These are phyloP conservation scores for Varecia variegata DNA, from an alignment of 2,797 vertebrate genomes.

Conservation along the genomic window DNA sequence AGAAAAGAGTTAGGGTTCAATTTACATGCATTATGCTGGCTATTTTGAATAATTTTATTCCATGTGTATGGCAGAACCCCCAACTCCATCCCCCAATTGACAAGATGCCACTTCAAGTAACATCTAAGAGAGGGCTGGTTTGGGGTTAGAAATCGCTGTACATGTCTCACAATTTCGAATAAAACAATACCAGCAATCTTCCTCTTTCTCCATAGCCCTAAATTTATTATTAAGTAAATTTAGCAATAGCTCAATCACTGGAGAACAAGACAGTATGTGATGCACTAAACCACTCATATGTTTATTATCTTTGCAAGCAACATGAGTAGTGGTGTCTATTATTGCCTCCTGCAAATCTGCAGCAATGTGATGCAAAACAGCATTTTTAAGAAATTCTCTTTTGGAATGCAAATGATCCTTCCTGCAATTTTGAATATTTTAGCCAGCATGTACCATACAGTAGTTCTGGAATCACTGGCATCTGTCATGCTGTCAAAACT, in stretches of 20 bases:
- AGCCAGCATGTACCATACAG: slow-evolving; percentile 71
- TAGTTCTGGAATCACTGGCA: slow-evolving; percentile 79
- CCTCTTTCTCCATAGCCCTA: slow-evolving; percentile 65
- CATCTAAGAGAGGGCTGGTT: slow-evolving; percentile 56
- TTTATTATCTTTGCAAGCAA: slow-evolving; percentile 77
- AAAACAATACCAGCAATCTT: slow-evolving; percentile 60
- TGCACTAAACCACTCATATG: slow-evolving; percentile 64
- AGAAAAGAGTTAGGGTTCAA: slow-evolving; percentile 69
- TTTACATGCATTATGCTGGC: slow-evolving; percentile 68
- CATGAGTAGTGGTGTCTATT: slow-evolving; percentile 59
- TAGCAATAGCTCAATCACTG: slow-evolving; percentile 72
- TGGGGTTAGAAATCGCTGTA: slow-evolving; percentile 48
- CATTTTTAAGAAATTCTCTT: slow-evolving; percentile 74
- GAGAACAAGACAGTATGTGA: slow-evolving; percentile 49
- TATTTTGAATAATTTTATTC: slow-evolving; percentile 76
- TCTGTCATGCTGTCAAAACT: slow-evolving; percentile 73
- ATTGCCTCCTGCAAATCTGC: slow-evolving; percentile 75
- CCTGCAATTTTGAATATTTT: slow-evolving; percentile 68
- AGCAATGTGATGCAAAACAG: slow-evolving; percentile 81
- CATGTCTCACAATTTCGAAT: slow-evolving; percentile 55
- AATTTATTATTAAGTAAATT: slow-evolving; percentile 78
- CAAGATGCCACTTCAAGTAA: slow-evolving; percentile 59
- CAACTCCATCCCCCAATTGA: not conserved
- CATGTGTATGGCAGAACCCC: slow-evolving; percentile 38
- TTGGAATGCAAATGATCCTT: slow-evolving; percentile 83